These are phyloP conservation scores for Drosophila kurseongensis DNA, from an alignment of 1,140 invertebrate species.

Conservation along the genomic window DNA sequence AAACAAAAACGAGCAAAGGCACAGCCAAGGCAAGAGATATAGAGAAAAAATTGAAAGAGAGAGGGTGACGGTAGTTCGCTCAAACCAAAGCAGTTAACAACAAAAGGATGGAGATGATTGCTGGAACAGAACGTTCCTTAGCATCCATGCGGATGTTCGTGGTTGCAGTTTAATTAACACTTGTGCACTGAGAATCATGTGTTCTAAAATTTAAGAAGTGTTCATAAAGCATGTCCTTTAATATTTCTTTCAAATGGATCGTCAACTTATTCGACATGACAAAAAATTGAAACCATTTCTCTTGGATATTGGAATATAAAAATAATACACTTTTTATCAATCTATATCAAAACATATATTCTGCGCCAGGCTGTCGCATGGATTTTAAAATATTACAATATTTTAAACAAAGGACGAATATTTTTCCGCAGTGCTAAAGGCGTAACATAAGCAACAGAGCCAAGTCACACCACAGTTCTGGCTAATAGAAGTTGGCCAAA, in stretches of 20 bases:
- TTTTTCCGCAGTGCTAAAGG: constrained; percentile 6
- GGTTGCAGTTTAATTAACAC: constrained; percentile 57
- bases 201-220: too few species aligned
- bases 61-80: background rate
- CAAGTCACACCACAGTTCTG: constrained; percentile 29
- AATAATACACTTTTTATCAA: too few species aligned
- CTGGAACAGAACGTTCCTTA: constrained; percentile 18
- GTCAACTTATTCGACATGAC: too few species aligned
- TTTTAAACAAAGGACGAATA: too few species aligned
- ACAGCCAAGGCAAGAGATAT: background rate
- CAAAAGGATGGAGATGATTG: constrained; percentile 47
- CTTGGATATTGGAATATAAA: too few species aligned
- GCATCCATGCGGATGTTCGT: constrained; percentile 40
- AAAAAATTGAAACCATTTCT: too few species aligned
- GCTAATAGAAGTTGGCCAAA: constrained; percentile 70
- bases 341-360: too few species aligned
- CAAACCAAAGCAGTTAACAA: constrained; percentile 39
- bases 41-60: background rate
- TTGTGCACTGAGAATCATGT: background rate
- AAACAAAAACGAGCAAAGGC: constrained; percentile 35
- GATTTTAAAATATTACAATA: too few species aligned
- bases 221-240: too few species aligned
- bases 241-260: too few species aligned
- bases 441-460: background rate
- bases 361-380: too few species aligned